A percentile compares a stretch with the other conserved stretches of the same genome.
Evolutionary conservation across 2,888 invertebrate species (phyloP).

Genomic region (Idaea aversata): DNA sequence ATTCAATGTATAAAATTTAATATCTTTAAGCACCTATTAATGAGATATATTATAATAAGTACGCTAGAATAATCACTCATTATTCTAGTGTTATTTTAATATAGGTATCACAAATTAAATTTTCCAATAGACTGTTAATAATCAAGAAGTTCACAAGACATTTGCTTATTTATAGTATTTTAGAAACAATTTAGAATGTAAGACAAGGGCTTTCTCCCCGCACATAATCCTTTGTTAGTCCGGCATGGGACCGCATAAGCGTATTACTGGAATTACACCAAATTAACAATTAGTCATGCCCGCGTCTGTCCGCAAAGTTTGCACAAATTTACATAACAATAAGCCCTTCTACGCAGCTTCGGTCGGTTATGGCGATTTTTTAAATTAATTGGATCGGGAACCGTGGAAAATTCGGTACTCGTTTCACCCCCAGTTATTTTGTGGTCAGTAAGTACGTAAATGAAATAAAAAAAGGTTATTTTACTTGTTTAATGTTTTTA

Average conservation of each 20-base stretch:
- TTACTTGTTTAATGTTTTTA: neutral
- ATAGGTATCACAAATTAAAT: too few species aligned
- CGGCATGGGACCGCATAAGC: slow-evolving; percentile 16
- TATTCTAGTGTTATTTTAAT: too few species aligned
- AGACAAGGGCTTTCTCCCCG: slow-evolving; percentile 17
- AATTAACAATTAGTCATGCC: slow-evolving; percentile 80
- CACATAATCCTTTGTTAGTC: slow-evolving; percentile 21
- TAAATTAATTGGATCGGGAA: slow-evolving; percentile 76
- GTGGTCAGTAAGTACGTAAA: slow-evolving; percentile 49
- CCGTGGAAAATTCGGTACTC: slow-evolving; percentile 66
- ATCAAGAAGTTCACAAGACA: neutral
- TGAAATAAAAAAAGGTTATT: slow-evolving; percentile 17
- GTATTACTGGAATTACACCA: slow-evolving; percentile 58
- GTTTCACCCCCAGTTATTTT: slow-evolving; percentile 44
- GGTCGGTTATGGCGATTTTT: slow-evolving; percentile 72
- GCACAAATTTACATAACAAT: slow-evolving; percentile 79
- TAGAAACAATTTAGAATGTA: neutral
- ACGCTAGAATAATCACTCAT: too few species aligned
- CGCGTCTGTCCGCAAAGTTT: slow-evolving; percentile 73
- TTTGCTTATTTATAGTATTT: slow-evolving; percentile 9
- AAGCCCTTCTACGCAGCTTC: slow-evolving; percentile 59
- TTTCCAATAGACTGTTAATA: neutral
- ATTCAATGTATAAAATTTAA: too few species aligned
- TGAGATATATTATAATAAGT: too few species aligned
- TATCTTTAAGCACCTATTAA: too few species aligned